Evolutionary conservation across 2,113 vertebrate genomes (phyloP).

Genomic region (Dendropsophus ebraccatus): DNA sequence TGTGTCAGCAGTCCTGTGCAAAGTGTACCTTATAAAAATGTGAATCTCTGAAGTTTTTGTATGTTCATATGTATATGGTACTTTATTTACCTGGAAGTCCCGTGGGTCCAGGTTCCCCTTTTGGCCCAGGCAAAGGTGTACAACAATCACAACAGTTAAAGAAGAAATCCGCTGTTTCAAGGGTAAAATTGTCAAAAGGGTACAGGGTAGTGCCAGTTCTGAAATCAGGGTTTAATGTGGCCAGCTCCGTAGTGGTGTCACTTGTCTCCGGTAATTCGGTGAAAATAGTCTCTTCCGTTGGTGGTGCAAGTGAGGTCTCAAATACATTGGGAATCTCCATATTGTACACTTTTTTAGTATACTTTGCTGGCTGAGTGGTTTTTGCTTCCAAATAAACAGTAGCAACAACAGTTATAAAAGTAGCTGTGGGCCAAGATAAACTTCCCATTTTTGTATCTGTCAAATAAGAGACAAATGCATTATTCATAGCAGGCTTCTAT

Average conservation of each 20-base stretch:
- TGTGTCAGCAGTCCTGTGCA: too few species aligned
- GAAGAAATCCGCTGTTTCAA: slow-evolving; percentile 86
- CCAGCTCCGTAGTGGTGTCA: slow-evolving; percentile 14
- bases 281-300: slow-evolving; percentile 62
- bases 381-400: slow-evolving; percentile 68
- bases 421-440: slow-evolving; percentile 61
- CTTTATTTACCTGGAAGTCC: slow-evolving; percentile 82
- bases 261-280: slow-evolving; percentile 51
- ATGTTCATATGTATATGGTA: not conserved
- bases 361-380: slow-evolving; percentile 81
- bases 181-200: slow-evolving; percentile 83
- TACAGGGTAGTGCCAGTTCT: slow-evolving; percentile 67
- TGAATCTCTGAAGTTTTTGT: not conserved
- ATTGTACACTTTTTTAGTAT: slow-evolving; percentile 81
- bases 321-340: slow-evolving; percentile 62
- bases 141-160: slow-evolving; percentile 96
- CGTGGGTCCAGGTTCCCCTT: slow-evolving; percentile 78
- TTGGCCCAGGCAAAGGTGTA: slow-evolving; percentile 74
- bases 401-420: slow-evolving; percentile 65
- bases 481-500: slow-evolving; percentile 33
- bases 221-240: slow-evolving; percentile 59
- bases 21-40: too few species aligned
- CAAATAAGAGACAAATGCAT: slow-evolving; percentile 56
- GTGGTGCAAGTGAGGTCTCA: slow-evolving; percentile 58
- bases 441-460: slow-evolving; percentile 79